These are phyloP conservation scores for Melitaea athalia DNA, from an alignment of 2,888 invertebrate species.

Conservation along the genomic window DNA sequence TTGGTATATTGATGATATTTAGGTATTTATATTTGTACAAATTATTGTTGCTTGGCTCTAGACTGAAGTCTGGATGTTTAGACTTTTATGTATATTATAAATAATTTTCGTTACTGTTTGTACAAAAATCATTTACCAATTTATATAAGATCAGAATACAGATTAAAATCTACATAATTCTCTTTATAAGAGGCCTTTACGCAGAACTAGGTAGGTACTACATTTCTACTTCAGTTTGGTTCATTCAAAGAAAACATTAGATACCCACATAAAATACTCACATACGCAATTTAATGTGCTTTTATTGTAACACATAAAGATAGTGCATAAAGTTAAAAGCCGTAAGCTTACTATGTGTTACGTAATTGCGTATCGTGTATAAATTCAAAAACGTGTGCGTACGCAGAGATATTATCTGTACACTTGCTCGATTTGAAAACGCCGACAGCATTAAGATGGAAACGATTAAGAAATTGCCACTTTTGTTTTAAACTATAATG, in stretches of 20 bases:
- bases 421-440: slow-evolving; percentile 40
- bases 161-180: too few species aligned
- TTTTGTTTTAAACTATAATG: slow-evolving; percentile 29
- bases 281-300: background rate
- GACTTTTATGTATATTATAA: too few species aligned
- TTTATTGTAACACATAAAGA: slow-evolving; percentile 21
- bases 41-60: too few species aligned
- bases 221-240: too few species aligned
- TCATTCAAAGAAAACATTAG: background rate
- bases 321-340: slow-evolving; percentile 27
- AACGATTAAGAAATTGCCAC: slow-evolving; percentile 37
- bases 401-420: slow-evolving; percentile 41
- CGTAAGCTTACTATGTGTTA: slow-evolving; percentile 32
- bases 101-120: too few species aligned
- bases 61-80: too few species aligned
- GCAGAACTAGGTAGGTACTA: too few species aligned
- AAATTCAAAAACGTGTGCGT: slow-evolving; percentile 45
- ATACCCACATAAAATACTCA: background rate
- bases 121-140: too few species aligned
- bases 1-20: background rate
- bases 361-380: slow-evolving; percentile 31
- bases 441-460: slow-evolving; percentile 43
- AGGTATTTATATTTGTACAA: too few species aligned
- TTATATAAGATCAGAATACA: too few species aligned
- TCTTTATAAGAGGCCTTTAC: too few species aligned